phyloP scores from a whole-genome alignment of 2,113 vertebrate species.

The Echinops telfairi region DNA sequence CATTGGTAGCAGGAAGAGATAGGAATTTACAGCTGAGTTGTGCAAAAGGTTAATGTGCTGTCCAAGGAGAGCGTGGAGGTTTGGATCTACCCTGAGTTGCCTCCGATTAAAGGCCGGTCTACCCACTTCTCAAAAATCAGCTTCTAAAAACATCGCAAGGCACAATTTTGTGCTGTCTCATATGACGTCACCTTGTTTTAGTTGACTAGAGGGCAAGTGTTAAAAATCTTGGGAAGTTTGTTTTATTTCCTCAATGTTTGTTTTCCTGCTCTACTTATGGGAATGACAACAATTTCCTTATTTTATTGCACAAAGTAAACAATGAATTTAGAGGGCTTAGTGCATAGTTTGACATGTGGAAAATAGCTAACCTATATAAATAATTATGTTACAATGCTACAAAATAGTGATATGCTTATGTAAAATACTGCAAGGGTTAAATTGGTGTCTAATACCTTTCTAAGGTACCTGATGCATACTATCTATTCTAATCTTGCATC shows the following conservation, averaged over 20 bases:
- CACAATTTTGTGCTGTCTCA: too few relatives aligned
- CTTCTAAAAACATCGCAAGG: too few relatives aligned
- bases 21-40: not conserved
- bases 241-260: not conserved
- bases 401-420: not conserved
- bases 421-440: not conserved
- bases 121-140: not conserved
- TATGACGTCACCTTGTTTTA: too few relatives aligned
- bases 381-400: not conserved
- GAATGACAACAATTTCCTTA: not conserved
- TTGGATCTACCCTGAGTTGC: not conserved
- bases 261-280: not conserved
- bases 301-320: not conserved
- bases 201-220: not conserved
- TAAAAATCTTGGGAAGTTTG: not conserved
- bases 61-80: not conserved
- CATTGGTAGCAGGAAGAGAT: too few relatives aligned
- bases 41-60: not conserved
- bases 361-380: not conserved
- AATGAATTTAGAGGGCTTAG: not conserved
- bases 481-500: too few relatives aligned
- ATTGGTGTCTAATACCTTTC: not conserved
- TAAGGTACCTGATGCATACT: accelerated
- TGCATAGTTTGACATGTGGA: not conserved
- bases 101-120: not conserved